phyloP scores from a whole-genome alignment of 2,888 invertebrate genomes.

The Eupsilia transversa region DNA sequence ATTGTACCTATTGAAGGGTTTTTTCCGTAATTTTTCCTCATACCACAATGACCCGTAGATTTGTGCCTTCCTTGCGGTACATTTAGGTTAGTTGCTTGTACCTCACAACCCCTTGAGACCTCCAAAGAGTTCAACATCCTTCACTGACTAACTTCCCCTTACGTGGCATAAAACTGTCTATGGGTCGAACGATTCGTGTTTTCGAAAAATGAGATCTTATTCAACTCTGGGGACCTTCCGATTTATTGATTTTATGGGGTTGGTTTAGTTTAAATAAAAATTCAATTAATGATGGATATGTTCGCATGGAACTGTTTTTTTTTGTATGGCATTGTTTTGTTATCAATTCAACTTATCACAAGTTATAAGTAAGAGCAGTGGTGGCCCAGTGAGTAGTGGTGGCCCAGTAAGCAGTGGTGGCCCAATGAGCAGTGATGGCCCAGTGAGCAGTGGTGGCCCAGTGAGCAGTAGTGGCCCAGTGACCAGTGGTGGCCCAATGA shows the following conservation, averaged over 20 bases:
- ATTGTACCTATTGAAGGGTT: constrained; percentile 44
- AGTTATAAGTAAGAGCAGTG: no score
- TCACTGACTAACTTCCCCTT: constrained; percentile 47
- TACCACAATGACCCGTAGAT: constrained; percentile 60
- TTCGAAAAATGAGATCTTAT: constrained; percentile 35
- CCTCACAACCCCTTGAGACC: constrained; percentile 45
- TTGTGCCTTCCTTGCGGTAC: constrained; percentile 53
- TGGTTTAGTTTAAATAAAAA: not conserved
- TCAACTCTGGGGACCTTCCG: constrained; percentile 29
- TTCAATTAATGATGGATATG: not conserved
- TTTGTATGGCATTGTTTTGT: not conserved
- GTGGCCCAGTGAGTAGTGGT: no score
- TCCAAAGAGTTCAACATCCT: constrained; percentile 49
- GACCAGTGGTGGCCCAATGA: no score
- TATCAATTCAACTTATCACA: not conserved
- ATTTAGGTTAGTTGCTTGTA: constrained; percentile 47
- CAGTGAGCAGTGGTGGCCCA: no score
- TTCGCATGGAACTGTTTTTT: not conserved
- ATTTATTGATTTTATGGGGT: constrained; percentile 19
- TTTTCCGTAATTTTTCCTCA: constrained; percentile 61
- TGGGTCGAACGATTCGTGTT: constrained; percentile 30
- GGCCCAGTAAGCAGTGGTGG: no score
- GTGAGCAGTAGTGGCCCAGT: no score
- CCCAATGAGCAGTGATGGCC: no score
- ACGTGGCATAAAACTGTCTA: constrained; percentile 46